Evolutionary conservation across 2,888 invertebrate species (phyloP).

Genomic region (Octodonta nipae): DNA sequence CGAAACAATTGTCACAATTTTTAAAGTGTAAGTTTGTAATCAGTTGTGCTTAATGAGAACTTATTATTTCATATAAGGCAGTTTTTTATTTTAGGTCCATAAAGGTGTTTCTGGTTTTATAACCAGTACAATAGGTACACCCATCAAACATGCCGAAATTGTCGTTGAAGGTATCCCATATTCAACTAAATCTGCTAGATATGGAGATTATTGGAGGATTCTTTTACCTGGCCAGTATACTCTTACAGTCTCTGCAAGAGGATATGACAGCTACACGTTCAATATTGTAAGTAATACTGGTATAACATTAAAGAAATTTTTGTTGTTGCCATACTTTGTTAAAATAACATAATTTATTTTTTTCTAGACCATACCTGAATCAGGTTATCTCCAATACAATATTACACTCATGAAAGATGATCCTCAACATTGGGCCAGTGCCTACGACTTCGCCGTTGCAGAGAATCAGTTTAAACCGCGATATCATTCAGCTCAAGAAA

Average conservation of each 20-base stretch:
- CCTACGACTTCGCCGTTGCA: constrained; percentile 58
- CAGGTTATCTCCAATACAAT: constrained; percentile 50
- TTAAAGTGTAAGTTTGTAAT: no score
- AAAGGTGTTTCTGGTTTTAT: constrained; percentile 78
- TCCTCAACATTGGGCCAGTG: constrained; percentile 70
- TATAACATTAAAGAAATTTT: constrained; percentile 1
- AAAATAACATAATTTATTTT: constrained; percentile 1
- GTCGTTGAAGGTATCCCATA: constrained; percentile 64
- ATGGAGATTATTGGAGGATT: constrained; percentile 89
- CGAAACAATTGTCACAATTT: no score
- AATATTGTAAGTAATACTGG: constrained; percentile 34
- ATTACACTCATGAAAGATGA: constrained; percentile 71
- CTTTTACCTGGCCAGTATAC: constrained; percentile 75
- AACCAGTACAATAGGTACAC: constrained; percentile 62
- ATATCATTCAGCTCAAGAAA: constrained; percentile 52
- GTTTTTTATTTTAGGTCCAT: constrained; percentile 52
- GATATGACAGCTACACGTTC: constrained; percentile 53
- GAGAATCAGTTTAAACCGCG: constrained; percentile 51
- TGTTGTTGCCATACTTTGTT: background rate
- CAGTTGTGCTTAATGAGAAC: no score
- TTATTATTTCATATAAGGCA: no score
- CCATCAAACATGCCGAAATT: constrained; percentile 60
- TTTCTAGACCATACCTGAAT: constrained; percentile 38
- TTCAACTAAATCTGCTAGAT: constrained; percentile 48
- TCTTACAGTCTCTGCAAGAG: constrained; percentile 56